phyloP scores from a whole-genome alignment of 2,113 vertebrate genomes.

The Taxidea taxus region DNA sequence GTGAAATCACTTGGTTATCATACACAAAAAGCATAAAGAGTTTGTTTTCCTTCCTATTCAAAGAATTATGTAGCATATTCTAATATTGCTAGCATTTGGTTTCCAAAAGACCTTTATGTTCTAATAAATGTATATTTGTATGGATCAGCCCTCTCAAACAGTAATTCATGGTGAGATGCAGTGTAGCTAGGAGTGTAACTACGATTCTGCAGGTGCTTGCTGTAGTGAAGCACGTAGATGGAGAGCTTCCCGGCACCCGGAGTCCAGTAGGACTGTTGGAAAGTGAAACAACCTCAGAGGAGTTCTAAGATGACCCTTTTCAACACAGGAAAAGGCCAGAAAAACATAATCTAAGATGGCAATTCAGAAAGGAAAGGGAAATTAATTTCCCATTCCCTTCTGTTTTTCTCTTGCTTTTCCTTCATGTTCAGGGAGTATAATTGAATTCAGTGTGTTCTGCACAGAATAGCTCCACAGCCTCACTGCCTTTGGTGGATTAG shows the following conservation, averaged over 20 bases:
- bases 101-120: slow-evolving; percentile 13
- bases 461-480: background rate
- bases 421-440: background rate
- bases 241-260: background rate
- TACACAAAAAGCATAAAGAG: background rate
- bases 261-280: background rate
- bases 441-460: background rate
- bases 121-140: background rate
- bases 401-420: background rate
- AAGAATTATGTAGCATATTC: background rate
- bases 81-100: background rate
- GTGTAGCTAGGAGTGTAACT: background rate
- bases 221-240: background rate
- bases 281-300: background rate
- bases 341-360: background rate
- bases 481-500: background rate
- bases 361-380: background rate
- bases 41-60: background rate
- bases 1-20: background rate
- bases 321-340: background rate
- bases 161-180: background rate
- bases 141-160: background rate
- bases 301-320: background rate
- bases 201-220: background rate
- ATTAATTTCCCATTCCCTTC: background rate